These are phyloP conservation scores for Schizopygopsis pylzovi DNA, from an alignment of 2,797 vertebrate genomes.

Conservation along the genomic window DNA sequence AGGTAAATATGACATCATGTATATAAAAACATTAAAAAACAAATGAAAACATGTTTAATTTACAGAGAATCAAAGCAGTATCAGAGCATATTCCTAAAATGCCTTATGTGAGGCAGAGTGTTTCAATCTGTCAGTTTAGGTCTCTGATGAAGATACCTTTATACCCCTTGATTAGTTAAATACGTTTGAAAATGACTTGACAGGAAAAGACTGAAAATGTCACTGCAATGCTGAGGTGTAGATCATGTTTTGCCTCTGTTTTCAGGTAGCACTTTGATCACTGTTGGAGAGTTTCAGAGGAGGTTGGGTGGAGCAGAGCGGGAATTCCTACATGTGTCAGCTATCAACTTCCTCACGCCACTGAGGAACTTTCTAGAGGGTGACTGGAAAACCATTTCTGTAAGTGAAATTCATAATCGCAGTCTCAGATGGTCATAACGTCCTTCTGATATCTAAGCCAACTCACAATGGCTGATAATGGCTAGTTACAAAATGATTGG, in stretches of 20 bases:
- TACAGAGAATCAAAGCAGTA: neutral
- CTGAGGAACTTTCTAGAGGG: conserved; percentile 97
- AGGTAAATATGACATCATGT: neutral
- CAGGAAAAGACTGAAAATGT: too few relatives aligned
- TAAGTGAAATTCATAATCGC: conserved; percentile 68
- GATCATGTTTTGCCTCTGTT: neutral
- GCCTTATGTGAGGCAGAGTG: neutral
- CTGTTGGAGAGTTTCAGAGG: conserved; percentile 90
- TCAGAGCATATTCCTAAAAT: neutral
- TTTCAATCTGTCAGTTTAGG: neutral
- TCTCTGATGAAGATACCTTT: neutral
- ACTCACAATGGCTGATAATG: neutral
- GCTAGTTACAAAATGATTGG: neutral
- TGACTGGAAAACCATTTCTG: conserved; percentile 96
- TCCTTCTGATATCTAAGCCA: neutral
- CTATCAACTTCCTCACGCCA: conserved; percentile 89
- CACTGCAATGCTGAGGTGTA: neutral
- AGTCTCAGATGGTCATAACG: neutral
- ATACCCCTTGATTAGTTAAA: neutral
- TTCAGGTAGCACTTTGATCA: conserved; percentile 87
- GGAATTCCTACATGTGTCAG: conserved; percentile 89
- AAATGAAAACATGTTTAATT: neutral
- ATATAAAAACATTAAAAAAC: neutral
- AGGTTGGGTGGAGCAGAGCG: conserved; percentile 87
- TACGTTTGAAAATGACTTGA: neutral